Evolutionary conservation across 2,797 vertebrate species (phyloP).

Genomic region (Alauda arvensis): DNA sequence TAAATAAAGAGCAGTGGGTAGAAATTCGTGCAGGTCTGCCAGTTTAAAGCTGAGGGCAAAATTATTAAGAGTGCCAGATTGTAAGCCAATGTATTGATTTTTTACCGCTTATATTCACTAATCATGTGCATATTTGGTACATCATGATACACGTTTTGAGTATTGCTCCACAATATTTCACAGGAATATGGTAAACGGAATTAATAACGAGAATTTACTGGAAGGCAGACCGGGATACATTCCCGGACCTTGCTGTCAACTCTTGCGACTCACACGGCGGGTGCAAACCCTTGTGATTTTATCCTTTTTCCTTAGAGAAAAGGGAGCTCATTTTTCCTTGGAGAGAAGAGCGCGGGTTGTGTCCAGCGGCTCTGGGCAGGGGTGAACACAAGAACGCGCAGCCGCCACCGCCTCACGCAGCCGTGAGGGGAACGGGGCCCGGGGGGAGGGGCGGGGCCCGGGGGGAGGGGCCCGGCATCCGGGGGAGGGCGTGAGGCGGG

Average conservation of each 20-base stretch:
- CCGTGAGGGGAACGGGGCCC: too few relatives aligned
- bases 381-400: accelerated
- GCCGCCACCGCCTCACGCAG: accelerated
- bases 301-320: neutral
- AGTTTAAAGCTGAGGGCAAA: neutral
- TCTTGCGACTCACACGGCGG: too few relatives aligned
- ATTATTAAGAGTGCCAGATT: neutral
- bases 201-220: neutral
- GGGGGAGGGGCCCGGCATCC: neutral
- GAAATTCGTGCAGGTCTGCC: neutral
- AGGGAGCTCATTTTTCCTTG: accelerated
- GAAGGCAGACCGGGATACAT: too few relatives aligned
- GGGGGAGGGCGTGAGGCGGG: neutral
- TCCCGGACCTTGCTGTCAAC: neutral
- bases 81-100: neutral
- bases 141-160: accelerated
- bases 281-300: too few relatives aligned
- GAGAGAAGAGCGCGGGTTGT: neutral
- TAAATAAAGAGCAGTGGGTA: neutral
- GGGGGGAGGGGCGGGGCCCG: neutral
- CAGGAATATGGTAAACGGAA: neutral
- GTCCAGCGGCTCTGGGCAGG: accelerated
- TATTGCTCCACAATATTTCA: neutral
- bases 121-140: accelerated
- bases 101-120: neutral